phyloP scores from a whole-genome alignment of 2,113 vertebrate genomes.

The Oriolus oriolus region DNA sequence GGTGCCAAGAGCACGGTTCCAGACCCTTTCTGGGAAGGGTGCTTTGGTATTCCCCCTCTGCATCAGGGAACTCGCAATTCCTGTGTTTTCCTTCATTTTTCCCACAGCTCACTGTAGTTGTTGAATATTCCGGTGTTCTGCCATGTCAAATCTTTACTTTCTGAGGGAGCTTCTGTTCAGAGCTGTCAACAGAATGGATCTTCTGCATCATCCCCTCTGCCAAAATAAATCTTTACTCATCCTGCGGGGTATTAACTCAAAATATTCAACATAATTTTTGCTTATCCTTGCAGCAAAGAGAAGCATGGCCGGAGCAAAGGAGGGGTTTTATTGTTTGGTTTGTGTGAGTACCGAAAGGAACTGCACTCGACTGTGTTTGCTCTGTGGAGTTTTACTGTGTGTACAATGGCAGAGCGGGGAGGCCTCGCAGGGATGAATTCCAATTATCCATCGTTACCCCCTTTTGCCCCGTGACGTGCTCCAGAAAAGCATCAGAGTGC shows the following conservation, averaged over 20 bases:
- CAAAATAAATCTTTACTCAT: not conserved
- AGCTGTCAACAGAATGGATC: not conserved
- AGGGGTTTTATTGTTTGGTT: not conserved
- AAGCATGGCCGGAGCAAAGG: not conserved
- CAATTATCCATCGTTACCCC: constrained; percentile 12
- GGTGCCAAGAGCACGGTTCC: too few relatives aligned
- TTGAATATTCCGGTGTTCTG: not conserved
- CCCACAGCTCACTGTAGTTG: not conserved
- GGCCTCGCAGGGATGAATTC: not conserved
- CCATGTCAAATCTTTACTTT: not conserved
- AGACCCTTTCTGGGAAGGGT: too few relatives aligned
- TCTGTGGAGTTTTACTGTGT: not conserved
- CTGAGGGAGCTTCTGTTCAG: not conserved
- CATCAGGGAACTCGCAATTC: not conserved
- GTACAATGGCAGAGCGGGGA: not conserved
- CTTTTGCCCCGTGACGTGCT: constrained; percentile 18
- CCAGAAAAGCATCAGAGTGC: constrained; percentile 17
- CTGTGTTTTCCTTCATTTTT: not conserved
- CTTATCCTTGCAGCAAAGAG: not conserved
- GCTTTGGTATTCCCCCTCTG: not conserved
- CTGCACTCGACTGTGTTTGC: not conserved
- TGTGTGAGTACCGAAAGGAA: not conserved
- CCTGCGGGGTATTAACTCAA: not conserved
- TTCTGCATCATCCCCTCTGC: not conserved
- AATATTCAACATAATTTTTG: not conserved